phyloP scores from a whole-genome alignment of 2,113 vertebrate genomes.

The Diadophis punctatus region DNA sequence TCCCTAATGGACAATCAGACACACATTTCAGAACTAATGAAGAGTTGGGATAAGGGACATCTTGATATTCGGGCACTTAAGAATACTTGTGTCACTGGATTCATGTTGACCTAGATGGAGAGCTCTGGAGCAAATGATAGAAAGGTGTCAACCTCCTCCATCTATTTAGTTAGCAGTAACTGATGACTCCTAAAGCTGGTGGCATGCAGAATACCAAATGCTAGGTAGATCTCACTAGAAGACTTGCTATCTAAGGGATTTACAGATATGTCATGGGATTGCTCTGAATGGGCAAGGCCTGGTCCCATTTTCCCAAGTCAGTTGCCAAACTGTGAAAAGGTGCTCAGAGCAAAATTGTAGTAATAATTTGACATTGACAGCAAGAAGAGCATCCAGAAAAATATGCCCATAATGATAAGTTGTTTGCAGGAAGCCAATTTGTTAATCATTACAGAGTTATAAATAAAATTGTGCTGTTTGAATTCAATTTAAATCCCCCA shows the following conservation, averaged over 20 bases:
- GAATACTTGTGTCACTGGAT: background rate
- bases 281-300: background rate
- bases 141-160: background rate
- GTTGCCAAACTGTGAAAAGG: background rate
- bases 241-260: background rate
- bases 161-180: background rate
- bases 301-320: background rate
- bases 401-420: background rate
- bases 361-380: background rate
- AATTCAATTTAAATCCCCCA: background rate
- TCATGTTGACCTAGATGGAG: background rate
- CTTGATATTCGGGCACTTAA: background rate
- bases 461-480: background rate
- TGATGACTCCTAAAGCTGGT: background rate
- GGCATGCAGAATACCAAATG: background rate
- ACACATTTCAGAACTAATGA: background rate
- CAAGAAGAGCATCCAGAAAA: background rate
- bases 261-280: background rate
- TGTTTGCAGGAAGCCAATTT: background rate
- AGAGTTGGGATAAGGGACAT: background rate
- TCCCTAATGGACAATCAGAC: background rate
- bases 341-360: background rate
- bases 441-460: background rate
- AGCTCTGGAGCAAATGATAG: background rate
- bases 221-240: background rate